phyloP scores from a whole-genome alignment of 1,140 invertebrate genomes.

The Aphelenchoides avenae region DNA sequence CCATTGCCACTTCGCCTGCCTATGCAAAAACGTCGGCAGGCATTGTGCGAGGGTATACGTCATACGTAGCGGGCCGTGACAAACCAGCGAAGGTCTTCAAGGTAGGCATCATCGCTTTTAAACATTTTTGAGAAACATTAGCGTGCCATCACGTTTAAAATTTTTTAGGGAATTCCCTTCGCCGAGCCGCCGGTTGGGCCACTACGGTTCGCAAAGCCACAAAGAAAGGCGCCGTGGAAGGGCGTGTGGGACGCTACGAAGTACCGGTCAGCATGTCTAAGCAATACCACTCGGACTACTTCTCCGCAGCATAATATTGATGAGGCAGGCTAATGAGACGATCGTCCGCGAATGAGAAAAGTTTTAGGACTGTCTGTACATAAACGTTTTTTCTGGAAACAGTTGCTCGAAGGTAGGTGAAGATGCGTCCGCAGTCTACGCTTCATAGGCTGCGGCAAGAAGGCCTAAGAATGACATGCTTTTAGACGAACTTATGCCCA shows the following conservation, averaged over 20 bases:
- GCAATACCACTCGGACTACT: slow-evolving; percentile 37
- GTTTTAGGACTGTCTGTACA: slow-evolving; percentile 50
- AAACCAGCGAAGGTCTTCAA: slow-evolving; percentile 23
- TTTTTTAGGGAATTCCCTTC: slow-evolving; percentile 66
- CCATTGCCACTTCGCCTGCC: no score
- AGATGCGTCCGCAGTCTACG: no score
- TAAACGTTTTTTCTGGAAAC: slow-evolving; percentile 34
- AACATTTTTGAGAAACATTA: no score
- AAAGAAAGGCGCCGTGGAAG: slow-evolving; percentile 76
- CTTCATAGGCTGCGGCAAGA: no score
- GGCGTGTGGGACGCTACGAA: slow-evolving; percentile 70
- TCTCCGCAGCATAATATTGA: slow-evolving; percentile 41
- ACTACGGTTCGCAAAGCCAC: slow-evolving; percentile 79
- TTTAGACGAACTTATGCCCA: slow-evolving; percentile 29
- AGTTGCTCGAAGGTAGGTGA: slow-evolving; percentile 21
- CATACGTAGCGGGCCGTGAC: slow-evolving; percentile 11
- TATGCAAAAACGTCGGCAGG: no score
- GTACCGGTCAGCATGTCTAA: slow-evolving; percentile 64
- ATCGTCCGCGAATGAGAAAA: no score
- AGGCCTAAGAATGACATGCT: background rate
- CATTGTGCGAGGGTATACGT: slow-evolving; percentile 5
- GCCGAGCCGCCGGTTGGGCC: slow-evolving; percentile 84
- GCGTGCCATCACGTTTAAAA: slow-evolving; percentile 2
- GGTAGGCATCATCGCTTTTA: no score
- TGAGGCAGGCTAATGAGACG: slow-evolving; percentile 3